Conservation (phyloP, 2,888 invertebrate genomes). For the Axea sp. region DNA sequence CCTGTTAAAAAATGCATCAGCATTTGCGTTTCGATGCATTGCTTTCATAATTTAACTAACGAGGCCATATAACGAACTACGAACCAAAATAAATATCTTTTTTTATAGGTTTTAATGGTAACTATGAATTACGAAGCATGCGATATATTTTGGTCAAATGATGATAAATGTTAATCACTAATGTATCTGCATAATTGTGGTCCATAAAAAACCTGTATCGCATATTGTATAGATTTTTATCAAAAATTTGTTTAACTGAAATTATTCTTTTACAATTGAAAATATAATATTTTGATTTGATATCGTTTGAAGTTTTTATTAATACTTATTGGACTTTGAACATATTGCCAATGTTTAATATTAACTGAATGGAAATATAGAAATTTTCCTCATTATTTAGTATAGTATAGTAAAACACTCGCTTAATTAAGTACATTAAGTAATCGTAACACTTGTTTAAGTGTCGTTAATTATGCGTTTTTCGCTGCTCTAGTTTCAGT, state of each 20-base stretch:
- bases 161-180: slow-evolving; percentile 11
- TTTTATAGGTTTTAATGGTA: slow-evolving; percentile 32
- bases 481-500: slow-evolving; percentile 52
- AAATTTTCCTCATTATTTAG: slow-evolving; percentile 64
- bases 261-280: no score
- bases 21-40: slow-evolving; percentile 63
- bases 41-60: slow-evolving; percentile 61
- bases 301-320: no score
- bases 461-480: slow-evolving; percentile 61
- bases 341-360: slow-evolving; percentile 41
- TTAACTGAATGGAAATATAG: slow-evolving; percentile 40
- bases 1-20: slow-evolving; percentile 62
- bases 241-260: no score
- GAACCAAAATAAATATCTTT: slow-evolving; percentile 45
- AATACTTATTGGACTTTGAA: slow-evolving; percentile 21
- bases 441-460: slow-evolving; percentile 60
- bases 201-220: no score
- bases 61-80: slow-evolving; percentile 42
- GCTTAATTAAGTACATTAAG: slow-evolving; percentile 68
- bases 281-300: no score
- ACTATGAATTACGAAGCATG: slow-evolving; percentile 10
- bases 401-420: slow-evolving; percentile 64
- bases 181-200: no score
- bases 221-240: no score
- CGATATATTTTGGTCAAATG: slow-evolving; percentile 14